Conservation (phyloP, 2,888 invertebrate genomes). For the Perithous albicinctus region DNA sequence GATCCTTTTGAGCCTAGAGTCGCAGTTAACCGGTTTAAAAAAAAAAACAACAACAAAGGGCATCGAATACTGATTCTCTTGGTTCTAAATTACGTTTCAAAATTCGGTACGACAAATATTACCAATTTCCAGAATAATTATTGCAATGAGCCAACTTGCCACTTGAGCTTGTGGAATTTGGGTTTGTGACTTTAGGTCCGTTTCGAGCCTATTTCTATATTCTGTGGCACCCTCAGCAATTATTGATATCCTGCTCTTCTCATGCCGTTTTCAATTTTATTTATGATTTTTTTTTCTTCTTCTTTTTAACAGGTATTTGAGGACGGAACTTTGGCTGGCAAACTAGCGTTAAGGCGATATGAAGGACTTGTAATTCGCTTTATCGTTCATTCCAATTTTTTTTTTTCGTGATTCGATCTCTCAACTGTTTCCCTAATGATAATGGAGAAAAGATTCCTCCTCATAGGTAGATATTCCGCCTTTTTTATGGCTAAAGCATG, state of each 20-base stretch:
- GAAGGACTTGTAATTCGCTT: constrained; percentile 1
- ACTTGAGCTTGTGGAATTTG: background rate
- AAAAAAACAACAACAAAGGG: background rate
- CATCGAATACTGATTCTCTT: background rate
- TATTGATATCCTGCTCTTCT: background rate
- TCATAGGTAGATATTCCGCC: background rate
- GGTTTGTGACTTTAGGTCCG: background rate
- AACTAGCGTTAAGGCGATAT: constrained; percentile 25
- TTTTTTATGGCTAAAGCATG: constrained; percentile 1
- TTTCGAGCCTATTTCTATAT: background rate
- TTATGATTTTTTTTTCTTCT: no score
- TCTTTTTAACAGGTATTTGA: constrained; percentile 16
- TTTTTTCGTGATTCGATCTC: background rate
- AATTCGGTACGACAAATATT: background rate
- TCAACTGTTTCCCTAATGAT: background rate
- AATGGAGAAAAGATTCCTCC: background rate
- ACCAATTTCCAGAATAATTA: background rate
- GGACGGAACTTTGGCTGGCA: constrained; percentile 33
- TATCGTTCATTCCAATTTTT: background rate
- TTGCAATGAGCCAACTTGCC: background rate
- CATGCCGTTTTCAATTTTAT: background rate
- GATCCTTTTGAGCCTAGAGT: constrained; percentile 14
- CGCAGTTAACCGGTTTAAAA: constrained; percentile 1
- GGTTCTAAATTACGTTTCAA: background rate
- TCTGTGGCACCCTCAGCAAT: background rate